These are phyloP conservation scores for Echinops telfairi DNA, from an alignment of 2,113 vertebrate genomes.

Conservation along the genomic window DNA sequence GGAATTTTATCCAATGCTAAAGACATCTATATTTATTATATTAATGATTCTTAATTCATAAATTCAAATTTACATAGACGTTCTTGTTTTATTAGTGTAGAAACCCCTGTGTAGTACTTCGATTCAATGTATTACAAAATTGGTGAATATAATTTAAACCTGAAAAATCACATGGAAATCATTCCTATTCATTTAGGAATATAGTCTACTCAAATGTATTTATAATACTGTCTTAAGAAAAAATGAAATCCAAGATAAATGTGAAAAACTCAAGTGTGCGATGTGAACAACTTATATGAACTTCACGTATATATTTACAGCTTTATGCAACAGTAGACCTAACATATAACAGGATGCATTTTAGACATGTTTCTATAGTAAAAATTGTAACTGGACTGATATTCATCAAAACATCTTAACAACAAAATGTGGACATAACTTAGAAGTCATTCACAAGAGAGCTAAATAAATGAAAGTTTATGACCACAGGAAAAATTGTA, in stretches of 20 bases:
- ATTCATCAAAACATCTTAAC: not conserved
- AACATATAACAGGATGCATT: not conserved
- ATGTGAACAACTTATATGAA: not conserved
- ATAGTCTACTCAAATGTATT: not conserved
- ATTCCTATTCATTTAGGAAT: not conserved
- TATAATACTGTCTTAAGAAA: conserved; percentile 1
- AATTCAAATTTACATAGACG: not conserved
- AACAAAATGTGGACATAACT: not conserved
- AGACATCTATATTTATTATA: not conserved
- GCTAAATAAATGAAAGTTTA: not conserved
- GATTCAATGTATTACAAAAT: conserved; percentile 7
- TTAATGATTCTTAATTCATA: conserved; percentile 12
- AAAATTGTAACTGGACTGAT: not conserved
- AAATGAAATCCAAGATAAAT: conserved; percentile 1
- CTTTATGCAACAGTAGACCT: not conserved
- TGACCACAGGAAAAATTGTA: not conserved
- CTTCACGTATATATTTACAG: not conserved
- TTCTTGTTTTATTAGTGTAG: not conserved
- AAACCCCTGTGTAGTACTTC: not conserved
- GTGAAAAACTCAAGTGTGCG: not conserved
- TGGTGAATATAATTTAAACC: not conserved
- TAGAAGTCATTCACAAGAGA: not conserved
- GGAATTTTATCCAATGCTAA: not conserved
- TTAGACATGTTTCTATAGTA: not conserved
- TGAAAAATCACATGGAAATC: conserved; percentile 5